Conservation (phyloP, 1,140 invertebrate genomes). For the Portunus trituberculatus region DNA sequence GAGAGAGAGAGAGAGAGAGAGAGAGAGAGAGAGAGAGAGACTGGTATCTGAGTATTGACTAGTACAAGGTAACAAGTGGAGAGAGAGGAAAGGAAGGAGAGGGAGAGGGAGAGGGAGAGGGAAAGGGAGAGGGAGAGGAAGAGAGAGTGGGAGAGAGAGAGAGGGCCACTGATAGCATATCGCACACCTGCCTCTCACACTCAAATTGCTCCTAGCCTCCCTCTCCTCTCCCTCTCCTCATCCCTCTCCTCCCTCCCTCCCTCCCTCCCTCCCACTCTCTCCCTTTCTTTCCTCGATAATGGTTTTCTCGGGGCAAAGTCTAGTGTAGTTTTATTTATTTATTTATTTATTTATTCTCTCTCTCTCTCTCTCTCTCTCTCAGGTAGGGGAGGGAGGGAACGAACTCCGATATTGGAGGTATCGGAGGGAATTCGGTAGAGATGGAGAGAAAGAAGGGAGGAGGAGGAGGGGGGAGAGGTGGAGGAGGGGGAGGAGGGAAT, state of each 20-base stretch:
- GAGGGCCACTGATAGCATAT: background rate
- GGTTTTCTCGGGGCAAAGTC: too few relatives aligned
- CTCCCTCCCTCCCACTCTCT: too few relatives aligned
- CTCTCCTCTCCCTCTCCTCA: background rate
- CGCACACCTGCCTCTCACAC: conserved; percentile 5
- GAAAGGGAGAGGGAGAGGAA: background rate
- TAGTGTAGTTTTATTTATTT: too few relatives aligned
- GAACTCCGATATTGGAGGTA: background rate
- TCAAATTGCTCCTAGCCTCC: background rate
- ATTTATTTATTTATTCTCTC: too few relatives aligned
- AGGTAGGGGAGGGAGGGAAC: background rate
- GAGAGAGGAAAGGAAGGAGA: background rate
- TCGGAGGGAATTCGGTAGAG: background rate
- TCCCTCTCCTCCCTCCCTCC: background rate
- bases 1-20: background rate
- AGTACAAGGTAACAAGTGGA: background rate
- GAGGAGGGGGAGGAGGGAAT: background rate
- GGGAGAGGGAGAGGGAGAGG: background rate
- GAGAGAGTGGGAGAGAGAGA: background rate
- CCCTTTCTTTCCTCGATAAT: too few relatives aligned
- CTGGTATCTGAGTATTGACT: conserved; percentile 12
- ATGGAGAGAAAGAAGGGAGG: background rate
- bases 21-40: conserved; percentile 16
- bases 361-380: background rate
- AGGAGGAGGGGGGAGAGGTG: background rate